Evolutionary conservation across 2,113 vertebrate species (phyloP), one percentile per base, ranked within the genome.

Genomic region (Rallus limicola): DNA sequence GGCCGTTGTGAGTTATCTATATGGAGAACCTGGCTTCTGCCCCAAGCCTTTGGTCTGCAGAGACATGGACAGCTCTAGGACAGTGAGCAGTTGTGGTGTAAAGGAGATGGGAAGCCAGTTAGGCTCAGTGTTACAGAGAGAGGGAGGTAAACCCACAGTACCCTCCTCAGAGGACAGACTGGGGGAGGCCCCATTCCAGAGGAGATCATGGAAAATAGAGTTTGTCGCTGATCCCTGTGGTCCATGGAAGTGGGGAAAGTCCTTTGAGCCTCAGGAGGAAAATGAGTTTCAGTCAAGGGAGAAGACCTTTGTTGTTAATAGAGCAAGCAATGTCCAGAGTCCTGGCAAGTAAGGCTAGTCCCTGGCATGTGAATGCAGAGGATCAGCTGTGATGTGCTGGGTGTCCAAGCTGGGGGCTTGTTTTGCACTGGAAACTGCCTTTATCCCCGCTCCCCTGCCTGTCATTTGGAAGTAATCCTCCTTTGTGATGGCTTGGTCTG

Each of bases 321-420:
- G 31, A 86, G 33, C n/a, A 52, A 90, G 46, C 33, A 17, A 65
- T 10, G 29, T 3, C 40, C 18, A 0, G 33, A 56, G 26, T 10
- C 20, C 29, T 5, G 0, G 36, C 71, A 63, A 64, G 29, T 31
- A 2, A 59, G n/a, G 20, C 21, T 7, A 1, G n/a, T 16, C 1
- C 0, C 55, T 31, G 31, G 55, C 64, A 29, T 34, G n/a, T 10
- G 24, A 72, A 58, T 28, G 28, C 56, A 16, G 42, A 36, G 17
- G 20, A 62, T 5, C 50, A 60, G 52, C 6, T 16, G 1, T 9
- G 48, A 11, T 4, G 59, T 36, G 34, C 38, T 2, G 5, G 60
- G 34, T 56, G 56, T 53, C 21, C 24, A 67, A 36, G 38, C 48
- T 24, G 24, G 79, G 52, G n/a, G 17, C 55, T 46, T 48, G 10